Percentiles rank a stretch among this genome's conserved stretches.
Conservation (phyloP, 2,113 vertebrate genomes). For the Helogale parvula region DNA sequence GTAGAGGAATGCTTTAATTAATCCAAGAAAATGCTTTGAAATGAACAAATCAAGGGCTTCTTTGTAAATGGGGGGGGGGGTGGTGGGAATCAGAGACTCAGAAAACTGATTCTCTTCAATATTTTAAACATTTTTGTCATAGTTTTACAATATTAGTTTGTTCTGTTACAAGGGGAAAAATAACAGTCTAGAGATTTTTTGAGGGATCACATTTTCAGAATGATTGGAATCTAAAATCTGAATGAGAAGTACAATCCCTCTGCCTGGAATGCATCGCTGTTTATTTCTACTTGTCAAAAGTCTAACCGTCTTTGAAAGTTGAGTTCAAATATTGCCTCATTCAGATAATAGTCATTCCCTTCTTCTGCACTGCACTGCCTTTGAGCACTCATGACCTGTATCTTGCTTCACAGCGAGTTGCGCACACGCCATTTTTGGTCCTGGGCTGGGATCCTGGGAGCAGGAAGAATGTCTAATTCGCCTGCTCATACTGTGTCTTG, state of each 20-base stretch:
- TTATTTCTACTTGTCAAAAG: neutral
- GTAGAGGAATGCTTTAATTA: slow-evolving; percentile 64
- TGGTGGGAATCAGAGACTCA: neutral
- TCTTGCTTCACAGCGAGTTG: neutral
- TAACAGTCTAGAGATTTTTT: slow-evolving; percentile 15
- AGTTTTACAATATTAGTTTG: slow-evolving; percentile 56
- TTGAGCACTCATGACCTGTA: neutral
- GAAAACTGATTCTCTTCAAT: slow-evolving; percentile 66
- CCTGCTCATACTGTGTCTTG: neutral
- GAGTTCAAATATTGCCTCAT: neutral
- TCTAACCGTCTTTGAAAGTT: neutral
- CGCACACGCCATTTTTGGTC: neutral
- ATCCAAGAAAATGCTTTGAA: slow-evolving; percentile 58
- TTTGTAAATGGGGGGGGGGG: slow-evolving; percentile 43
- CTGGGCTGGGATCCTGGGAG: neutral
- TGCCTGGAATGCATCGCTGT: neutral
- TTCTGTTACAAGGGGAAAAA: neutral
- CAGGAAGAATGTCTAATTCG: neutral
- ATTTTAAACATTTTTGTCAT: slow-evolving; percentile 68
- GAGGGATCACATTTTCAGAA: slow-evolving; percentile 58
- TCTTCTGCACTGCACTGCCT: neutral
- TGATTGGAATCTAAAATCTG: slow-evolving; percentile 56
- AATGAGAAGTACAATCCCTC: slow-evolving; percentile 12
- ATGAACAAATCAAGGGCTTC: slow-evolving; percentile 66
- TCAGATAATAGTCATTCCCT: neutral